A percentile compares a stretch with the other conserved stretches of the same genome.
Conservation (phyloP, 2,113 vertebrate species). For the Eclectus roratus region DNA sequence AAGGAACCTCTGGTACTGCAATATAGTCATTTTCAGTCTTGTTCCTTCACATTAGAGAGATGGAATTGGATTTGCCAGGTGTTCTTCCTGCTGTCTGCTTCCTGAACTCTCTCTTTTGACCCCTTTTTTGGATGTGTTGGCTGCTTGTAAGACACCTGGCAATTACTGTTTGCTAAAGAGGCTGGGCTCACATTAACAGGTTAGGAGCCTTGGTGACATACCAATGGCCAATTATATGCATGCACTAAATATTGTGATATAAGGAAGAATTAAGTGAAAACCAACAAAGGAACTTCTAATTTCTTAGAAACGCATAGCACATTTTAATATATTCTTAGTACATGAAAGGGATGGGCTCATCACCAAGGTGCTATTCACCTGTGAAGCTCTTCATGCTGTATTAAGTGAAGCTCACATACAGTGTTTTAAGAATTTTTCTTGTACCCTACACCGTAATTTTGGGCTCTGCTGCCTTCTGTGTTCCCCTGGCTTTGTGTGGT, state of each 20-base stretch:
- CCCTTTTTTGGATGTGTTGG: background rate
- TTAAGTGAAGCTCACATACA: background rate
- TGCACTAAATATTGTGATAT: background rate
- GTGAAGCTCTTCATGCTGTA: background rate
- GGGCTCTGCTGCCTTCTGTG: background rate
- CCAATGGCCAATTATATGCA: background rate
- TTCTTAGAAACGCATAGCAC: background rate
- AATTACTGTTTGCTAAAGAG: constrained; percentile 15
- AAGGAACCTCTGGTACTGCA: background rate
- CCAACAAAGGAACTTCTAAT: background rate
- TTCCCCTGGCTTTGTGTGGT: background rate
- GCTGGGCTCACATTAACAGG: background rate
- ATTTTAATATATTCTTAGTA: background rate
- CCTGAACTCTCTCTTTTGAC: background rate
- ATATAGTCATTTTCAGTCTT: background rate
- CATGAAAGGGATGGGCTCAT: background rate
- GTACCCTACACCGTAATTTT: background rate
- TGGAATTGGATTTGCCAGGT: constrained; percentile 18
- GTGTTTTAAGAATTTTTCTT: background rate
- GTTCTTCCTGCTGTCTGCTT: background rate
- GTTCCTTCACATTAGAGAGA: background rate
- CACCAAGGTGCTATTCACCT: background rate
- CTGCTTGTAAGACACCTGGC: constrained; percentile 9
- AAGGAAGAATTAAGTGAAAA: background rate
- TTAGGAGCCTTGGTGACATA: background rate